Conservation (phyloP, 2,113 vertebrate species). For the Heteronetta atricapilla region DNA sequence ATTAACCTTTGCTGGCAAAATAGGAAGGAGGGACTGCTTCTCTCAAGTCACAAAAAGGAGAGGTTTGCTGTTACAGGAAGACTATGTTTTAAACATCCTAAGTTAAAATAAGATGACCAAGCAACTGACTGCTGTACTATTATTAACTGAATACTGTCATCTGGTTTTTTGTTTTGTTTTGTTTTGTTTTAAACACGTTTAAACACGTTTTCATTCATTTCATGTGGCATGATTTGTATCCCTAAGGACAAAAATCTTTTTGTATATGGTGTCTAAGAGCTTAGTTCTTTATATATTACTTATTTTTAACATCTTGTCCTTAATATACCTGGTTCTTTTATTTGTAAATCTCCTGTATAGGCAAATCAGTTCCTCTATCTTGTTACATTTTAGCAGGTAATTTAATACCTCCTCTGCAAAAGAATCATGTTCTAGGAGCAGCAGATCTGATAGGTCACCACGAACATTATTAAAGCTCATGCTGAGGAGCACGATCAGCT, state of each 20-base stretch:
- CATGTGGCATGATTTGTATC: neutral
- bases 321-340: neutral
- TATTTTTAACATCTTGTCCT: neutral
- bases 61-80: neutral
- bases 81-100: neutral
- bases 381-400: neutral
- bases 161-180: neutral
- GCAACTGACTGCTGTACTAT: neutral
- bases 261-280: neutral
- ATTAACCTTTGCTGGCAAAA: neutral
- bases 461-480: neutral
- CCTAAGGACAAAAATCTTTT: neutral
- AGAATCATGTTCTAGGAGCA: neutral
- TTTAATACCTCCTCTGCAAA: neutral
- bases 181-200: neutral
- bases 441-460: neutral
- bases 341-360: neutral
- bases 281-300: neutral
- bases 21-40: conserved; percentile 11
- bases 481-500: neutral
- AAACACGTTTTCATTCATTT: conserved; percentile 18
- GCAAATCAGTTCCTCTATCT: neutral
- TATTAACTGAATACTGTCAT: conserved; percentile 6
- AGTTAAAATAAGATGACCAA: neutral
- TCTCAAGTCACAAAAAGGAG: neutral